phyloP scores from a whole-genome alignment of 2,888 invertebrate species.

The Nemotelus nigrinus region DNA sequence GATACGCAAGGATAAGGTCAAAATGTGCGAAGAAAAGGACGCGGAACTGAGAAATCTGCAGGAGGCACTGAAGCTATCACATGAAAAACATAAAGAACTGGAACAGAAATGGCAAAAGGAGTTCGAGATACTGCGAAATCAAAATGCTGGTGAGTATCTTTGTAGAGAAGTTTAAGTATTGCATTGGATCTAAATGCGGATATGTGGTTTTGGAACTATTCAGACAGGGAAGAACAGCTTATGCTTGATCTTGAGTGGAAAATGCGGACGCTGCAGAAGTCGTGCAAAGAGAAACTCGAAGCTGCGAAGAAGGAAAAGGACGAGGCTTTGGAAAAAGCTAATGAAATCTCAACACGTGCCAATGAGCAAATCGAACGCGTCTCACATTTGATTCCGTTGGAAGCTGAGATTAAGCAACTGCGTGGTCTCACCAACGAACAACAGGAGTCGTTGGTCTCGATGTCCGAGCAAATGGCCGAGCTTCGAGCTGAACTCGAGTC shows the following conservation, averaged over 20 bases:
- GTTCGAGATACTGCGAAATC: slow-evolving; percentile 71
- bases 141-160: slow-evolving; percentile 66
- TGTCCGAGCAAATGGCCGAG: slow-evolving; percentile 68
- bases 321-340: slow-evolving; percentile 66
- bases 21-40: slow-evolving; percentile 66
- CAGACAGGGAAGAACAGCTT: slow-evolving; percentile 75
- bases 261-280: slow-evolving; percentile 77
- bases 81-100: slow-evolving; percentile 69
- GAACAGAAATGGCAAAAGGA: slow-evolving; percentile 72
- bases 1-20: slow-evolving; percentile 62
- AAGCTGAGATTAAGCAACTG: slow-evolving; percentile 69
- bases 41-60: slow-evolving; percentile 68
- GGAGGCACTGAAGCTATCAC: slow-evolving; percentile 69
- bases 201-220: not conserved
- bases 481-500: slow-evolving; percentile 67
- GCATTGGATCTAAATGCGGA: not conserved
- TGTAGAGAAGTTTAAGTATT: not conserved
- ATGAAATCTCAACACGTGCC: slow-evolving; percentile 57
- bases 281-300: slow-evolving; percentile 71
- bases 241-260: slow-evolving; percentile 88
- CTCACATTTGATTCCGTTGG: slow-evolving; percentile 67
- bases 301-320: slow-evolving; percentile 71
- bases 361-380: slow-evolving; percentile 61
- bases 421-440: slow-evolving; percentile 70
- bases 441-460: slow-evolving; percentile 66